Evolutionary conservation across 2,797 vertebrate genomes (phyloP).

Genomic region (Lacerta bilineata): DNA sequence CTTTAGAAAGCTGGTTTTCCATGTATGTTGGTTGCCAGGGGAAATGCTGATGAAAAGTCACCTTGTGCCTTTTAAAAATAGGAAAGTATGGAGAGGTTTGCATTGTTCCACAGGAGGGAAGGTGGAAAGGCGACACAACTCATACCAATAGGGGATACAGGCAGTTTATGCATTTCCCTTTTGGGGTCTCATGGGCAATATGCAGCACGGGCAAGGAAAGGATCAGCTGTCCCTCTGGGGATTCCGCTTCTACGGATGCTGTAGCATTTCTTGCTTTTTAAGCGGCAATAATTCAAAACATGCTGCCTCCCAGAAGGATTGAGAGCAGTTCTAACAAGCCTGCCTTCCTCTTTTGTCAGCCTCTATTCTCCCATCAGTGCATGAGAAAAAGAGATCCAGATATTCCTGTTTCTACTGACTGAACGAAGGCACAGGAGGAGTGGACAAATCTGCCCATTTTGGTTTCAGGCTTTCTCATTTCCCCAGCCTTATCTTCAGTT

Average conservation of each 20-base stretch:
- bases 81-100: not conserved
- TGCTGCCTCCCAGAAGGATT: not conserved
- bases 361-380: not conserved
- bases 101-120: not conserved
- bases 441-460: no score
- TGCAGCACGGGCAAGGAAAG: fast-evolving
- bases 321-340: not conserved
- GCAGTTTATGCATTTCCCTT: not conserved
- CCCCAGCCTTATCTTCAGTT: no score
- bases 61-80: not conserved
- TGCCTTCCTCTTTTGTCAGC: not conserved
- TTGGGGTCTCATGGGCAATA: not conserved
- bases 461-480: no score
- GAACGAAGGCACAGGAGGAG: no score
- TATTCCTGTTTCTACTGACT: not conserved
- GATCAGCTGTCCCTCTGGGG: not conserved
- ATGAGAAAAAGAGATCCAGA: not conserved
- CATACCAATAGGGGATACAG: not conserved
- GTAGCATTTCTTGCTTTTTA: not conserved
- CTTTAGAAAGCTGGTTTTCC: not conserved
- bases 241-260: not conserved
- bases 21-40: no score
- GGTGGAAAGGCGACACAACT: not conserved
- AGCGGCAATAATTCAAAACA: not conserved
- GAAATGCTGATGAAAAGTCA: constrained; percentile 14